A percentile compares a stretch with the other conserved stretches of the same genome.
Evolutionary conservation across 1,140 invertebrate species (phyloP).

Genomic region (Drosophila sp.): DNA sequence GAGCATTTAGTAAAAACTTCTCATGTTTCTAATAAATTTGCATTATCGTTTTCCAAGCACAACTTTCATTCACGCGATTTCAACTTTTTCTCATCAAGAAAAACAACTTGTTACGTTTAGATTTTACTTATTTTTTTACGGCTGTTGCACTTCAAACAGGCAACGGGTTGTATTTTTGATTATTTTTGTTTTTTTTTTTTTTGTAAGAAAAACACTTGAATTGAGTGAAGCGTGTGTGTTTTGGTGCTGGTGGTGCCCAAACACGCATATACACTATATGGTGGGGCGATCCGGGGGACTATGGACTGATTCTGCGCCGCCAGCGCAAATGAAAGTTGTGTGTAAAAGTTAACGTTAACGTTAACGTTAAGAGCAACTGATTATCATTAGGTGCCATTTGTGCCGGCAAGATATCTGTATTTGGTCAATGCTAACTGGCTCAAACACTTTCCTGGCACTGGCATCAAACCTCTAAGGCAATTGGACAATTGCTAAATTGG

Average conservation of each 20-base stretch:
- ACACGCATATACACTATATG: slow-evolving; percentile 33
- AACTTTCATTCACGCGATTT: slow-evolving; percentile 45
- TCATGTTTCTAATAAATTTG: slow-evolving; percentile 29
- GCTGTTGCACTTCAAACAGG: slow-evolving; percentile 34
- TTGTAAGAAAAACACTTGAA: slow-evolving; percentile 52
- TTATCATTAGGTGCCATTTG: slow-evolving; percentile 70
- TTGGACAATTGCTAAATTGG: slow-evolving; percentile 56
- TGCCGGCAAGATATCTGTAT: slow-evolving; percentile 61
- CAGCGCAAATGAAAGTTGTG: slow-evolving; percentile 76
- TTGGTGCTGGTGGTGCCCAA: slow-evolving; percentile 6
- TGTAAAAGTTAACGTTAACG: slow-evolving; percentile 28
- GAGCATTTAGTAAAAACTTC: slow-evolving; percentile 14
- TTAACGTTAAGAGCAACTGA: slow-evolving; percentile 36
- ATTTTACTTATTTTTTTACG: slow-evolving; percentile 53
- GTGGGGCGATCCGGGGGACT: background rate
- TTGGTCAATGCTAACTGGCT: slow-evolving; percentile 65
- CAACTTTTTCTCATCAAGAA: slow-evolving; percentile 28
- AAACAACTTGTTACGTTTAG: slow-evolving; percentile 25
- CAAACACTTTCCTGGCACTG: slow-evolving; percentile 64
- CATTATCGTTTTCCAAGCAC: slow-evolving; percentile 32
- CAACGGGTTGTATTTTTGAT: slow-evolving; percentile 18
- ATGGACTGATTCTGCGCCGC: slow-evolving; percentile 63
- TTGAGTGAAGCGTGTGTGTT: slow-evolving; percentile 14
- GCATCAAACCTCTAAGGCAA: slow-evolving; percentile 61
- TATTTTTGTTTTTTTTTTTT: slow-evolving; percentile 7